Evolutionary conservation across 2,888 invertebrate genomes (phyloP).

Genomic region (Synanthedon myopaeformis): DNA sequence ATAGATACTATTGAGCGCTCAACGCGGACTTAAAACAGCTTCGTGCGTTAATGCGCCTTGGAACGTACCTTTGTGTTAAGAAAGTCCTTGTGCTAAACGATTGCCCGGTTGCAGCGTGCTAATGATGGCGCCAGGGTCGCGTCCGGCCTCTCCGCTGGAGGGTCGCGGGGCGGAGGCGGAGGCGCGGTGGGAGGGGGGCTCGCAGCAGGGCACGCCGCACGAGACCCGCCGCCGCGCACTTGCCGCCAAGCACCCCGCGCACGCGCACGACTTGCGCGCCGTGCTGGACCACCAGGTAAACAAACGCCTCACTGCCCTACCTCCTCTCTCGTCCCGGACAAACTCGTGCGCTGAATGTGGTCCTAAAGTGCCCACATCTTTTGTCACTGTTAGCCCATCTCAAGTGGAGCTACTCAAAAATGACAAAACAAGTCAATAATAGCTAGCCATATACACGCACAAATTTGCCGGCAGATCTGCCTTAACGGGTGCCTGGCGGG

Average conservation of each 20-base stretch:
- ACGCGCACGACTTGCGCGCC: constrained; percentile 79
- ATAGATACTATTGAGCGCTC: too few relatives aligned
- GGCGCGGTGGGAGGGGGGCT: constrained; percentile 54
- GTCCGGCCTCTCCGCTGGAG: constrained; percentile 54
- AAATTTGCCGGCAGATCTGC: too few relatives aligned
- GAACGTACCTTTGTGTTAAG: neutral
- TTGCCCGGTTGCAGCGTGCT: constrained; percentile 30
- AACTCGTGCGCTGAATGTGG: too few relatives aligned
- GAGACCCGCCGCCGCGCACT: constrained; percentile 79
- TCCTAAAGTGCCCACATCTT: too few relatives aligned
- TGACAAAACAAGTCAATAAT: too few relatives aligned
- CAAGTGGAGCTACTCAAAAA: too few relatives aligned
- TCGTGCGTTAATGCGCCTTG: neutral
- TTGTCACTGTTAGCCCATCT: too few relatives aligned
- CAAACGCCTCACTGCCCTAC: neutral
- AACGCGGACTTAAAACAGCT: neutral
- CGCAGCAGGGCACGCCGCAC: constrained; percentile 53
- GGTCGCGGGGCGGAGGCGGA: constrained; percentile 44
- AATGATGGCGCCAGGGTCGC: constrained; percentile 45
- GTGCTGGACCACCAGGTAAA: constrained; percentile 78
- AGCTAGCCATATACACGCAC: too few relatives aligned
- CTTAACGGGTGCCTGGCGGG: too few relatives aligned
- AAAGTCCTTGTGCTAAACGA: neutral
- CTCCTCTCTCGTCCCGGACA: too few relatives aligned
- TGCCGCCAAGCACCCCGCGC: constrained; percentile 81